Evolutionary conservation across 2,888 invertebrate species (phyloP), one percentile per base, ranked within the genome.

Genomic region (Sesia bembeciformis): DNA sequence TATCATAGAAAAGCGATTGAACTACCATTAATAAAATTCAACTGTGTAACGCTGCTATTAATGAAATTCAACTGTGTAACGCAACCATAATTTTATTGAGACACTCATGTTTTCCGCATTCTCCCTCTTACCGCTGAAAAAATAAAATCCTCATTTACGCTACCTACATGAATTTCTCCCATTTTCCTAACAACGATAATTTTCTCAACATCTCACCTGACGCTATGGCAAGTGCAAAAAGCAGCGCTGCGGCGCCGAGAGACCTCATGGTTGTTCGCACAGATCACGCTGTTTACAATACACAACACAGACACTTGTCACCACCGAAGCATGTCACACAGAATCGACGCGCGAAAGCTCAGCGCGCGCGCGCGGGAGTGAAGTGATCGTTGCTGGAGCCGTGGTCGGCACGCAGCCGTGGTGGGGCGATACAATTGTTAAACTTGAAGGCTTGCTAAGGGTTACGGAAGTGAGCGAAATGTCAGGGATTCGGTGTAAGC

Each of bases 301-400:
- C 72, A 72, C 72, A 63, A 60, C 86, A 88, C 87, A 51, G 72
- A 67, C 85, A 86, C 85, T 75, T 67, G 60, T 80, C 87, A 88
- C 89, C 82, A 85, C 85, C 82, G 80, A 78, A 72, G 78, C 88
- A 82, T 82, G 68, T 70, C 84, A 76, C 76, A 76, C 76, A 74
- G 74, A 67, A 67, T 65, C 67, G 70, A 76, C 82, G 84, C 88
- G 88, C 88, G 84, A 67, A 70, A 75, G 80, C 76, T 78, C 78
- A 74, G 84, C 88, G 86, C 89, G 84, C 74, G 72, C 66, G 72
- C 78, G 75, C 78, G 75, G 66, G 78, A 79, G 72, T 76, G 78
- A 70, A 66, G 62, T 72, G 59, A 56, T 61, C 59, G 63, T 54
- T 51, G 57, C 60, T 67, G 63, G 63, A 58, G 58, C 63, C 61